phyloP scores from a whole-genome alignment of 2,797 vertebrate genomes.

The Pygocentrus nattereri region DNA sequence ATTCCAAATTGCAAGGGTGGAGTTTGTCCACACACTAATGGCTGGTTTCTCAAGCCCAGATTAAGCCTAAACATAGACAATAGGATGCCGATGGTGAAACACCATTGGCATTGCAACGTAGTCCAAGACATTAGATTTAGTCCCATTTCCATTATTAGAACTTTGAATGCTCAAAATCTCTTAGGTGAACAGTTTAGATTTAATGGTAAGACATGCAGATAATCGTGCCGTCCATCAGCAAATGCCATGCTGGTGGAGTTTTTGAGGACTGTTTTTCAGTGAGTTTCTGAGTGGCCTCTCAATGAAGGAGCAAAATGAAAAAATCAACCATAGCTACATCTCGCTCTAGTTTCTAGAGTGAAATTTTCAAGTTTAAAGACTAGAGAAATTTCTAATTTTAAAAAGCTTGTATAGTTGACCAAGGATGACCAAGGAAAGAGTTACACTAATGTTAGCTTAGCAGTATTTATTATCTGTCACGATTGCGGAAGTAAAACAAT shows the following conservation, averaged over 20 bases:
- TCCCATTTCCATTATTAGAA: too few relatives aligned
- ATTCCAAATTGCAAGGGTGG: background rate
- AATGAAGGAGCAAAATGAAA: too few relatives aligned
- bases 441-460: too few relatives aligned
- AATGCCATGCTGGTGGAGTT: background rate
- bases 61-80: background rate
- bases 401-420: too few relatives aligned
- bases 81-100: background rate
- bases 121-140: background rate
- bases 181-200: background rate
- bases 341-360: too few relatives aligned
- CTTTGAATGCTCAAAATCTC: too few relatives aligned
- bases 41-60: background rate
- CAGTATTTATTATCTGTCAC: too few relatives aligned
- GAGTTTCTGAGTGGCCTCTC: constrained; percentile 58
- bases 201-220: background rate
- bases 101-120: background rate
- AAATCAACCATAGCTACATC: too few relatives aligned
- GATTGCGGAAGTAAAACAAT: too few relatives aligned
- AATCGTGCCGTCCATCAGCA: background rate
- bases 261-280: background rate
- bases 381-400: too few relatives aligned
- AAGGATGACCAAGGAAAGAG: too few relatives aligned
- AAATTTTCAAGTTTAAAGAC: too few relatives aligned
- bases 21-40: background rate